Evolutionary conservation across 2,113 vertebrate genomes (phyloP).

Genomic region (Progne subis): DNA sequence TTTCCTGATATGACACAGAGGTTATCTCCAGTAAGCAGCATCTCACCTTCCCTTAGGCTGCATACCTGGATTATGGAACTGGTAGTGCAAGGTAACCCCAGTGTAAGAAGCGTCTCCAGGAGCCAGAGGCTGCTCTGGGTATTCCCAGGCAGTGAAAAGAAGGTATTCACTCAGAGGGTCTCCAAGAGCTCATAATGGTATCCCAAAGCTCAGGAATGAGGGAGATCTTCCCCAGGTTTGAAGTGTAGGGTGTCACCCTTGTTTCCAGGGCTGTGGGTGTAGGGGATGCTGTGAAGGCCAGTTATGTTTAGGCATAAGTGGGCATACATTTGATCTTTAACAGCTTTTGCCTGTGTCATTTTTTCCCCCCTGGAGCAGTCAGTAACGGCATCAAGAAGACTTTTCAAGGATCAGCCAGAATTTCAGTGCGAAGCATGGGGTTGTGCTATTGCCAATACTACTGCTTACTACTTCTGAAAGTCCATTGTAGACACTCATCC

Average conservation of each 20-base stretch:
- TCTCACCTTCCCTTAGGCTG: neutral
- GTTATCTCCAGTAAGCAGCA: neutral
- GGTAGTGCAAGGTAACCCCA: neutral
- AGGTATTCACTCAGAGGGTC: neutral
- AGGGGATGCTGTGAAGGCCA: neutral
- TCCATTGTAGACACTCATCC: neutral
- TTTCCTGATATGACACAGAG: neutral
- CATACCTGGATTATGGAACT: neutral
- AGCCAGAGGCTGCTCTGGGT: neutral
- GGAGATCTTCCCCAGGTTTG: neutral
- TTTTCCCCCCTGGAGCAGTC: neutral
- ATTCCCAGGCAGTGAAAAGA: neutral
- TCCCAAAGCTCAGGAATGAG: neutral
- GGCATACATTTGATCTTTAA: neutral
- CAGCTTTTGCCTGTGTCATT: neutral
- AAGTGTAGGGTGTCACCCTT: neutral
- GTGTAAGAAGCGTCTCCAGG: neutral
- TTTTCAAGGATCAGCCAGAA: neutral
- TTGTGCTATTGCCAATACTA: neutral
- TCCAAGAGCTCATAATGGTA: neutral
- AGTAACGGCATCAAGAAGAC: neutral
- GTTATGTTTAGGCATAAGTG: neutral
- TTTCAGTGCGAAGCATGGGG: neutral
- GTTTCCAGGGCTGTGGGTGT: neutral
- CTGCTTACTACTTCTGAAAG: neutral